Conservation (phyloP, 92 coral and sea anemone genomes). For the Scolanthus callimorphus region DNA sequence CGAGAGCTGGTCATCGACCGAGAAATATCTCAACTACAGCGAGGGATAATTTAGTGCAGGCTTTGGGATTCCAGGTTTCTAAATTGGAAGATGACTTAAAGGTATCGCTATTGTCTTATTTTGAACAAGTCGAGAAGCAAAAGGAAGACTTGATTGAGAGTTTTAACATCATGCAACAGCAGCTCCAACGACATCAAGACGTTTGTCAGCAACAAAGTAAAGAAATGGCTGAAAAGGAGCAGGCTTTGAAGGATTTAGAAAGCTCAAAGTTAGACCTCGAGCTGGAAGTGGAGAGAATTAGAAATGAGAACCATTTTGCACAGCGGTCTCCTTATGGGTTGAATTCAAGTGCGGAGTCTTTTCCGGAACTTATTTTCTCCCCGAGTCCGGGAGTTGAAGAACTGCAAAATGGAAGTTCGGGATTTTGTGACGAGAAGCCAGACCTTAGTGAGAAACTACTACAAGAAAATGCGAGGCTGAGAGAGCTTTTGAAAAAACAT, state of each 20-base stretch:
- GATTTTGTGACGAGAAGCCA: conserved; percentile 39
- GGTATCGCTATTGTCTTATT: conserved; percentile 58
- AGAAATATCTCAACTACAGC: conserved; percentile 26
- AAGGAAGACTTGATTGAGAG: conserved; percentile 77
- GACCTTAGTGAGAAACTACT: conserved; percentile 61
- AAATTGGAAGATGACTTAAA: conserved; percentile 83
- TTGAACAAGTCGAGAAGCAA: conserved; percentile 79
- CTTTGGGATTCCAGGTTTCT: conserved; percentile 69
- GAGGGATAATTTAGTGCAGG: conserved; percentile 63
- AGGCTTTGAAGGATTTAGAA: conserved; percentile 43
- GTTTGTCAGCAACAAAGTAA: conserved; percentile 61
- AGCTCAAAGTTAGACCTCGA: conserved; percentile 54
- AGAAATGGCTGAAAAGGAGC: conserved; percentile 59
- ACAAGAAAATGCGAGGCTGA: conserved; percentile 58
- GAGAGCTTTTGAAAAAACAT: conserved; percentile 51
- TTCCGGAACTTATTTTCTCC: conserved; percentile 28
- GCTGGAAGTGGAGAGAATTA: conserved; percentile 49
- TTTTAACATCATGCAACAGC: conserved; percentile 76
- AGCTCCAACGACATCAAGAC: conserved; percentile 63
- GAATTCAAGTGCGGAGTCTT: conserved; percentile 30
- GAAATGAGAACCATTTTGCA: conserved; percentile 13
- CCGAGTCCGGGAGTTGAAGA: conserved; percentile 23
- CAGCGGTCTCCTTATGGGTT: conserved; percentile 19
- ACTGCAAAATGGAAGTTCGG: conserved; percentile 19
- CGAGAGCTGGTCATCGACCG: background rate